phyloP scores from a whole-genome alignment of 2,113 vertebrate species.

The Tachysurus fulvidraco region DNA sequence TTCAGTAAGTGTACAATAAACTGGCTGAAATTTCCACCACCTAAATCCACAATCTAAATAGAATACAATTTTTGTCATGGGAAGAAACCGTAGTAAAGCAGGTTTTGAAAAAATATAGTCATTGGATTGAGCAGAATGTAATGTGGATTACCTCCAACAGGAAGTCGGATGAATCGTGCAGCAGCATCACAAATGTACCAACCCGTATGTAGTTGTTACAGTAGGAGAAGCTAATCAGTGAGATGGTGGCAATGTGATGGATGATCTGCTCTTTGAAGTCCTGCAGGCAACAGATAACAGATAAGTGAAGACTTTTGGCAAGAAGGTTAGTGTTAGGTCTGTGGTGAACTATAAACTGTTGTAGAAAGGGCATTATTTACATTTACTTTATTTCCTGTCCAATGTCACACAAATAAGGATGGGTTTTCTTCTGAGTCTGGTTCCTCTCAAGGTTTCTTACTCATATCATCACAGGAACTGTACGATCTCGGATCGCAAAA shows the following conservation, averaged over 20 bases:
- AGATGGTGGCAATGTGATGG: slow-evolving; percentile 85
- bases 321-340: too few species aligned
- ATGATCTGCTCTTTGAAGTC: slow-evolving; percentile 90
- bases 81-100: not conserved
- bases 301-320: not conserved
- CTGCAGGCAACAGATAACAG: slow-evolving; percentile 63
- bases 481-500: too few species aligned
- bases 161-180: slow-evolving; percentile 85
- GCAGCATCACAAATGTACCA: slow-evolving; percentile 84
- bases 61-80: not conserved
- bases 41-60: too few species aligned
- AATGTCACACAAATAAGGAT: too few species aligned
- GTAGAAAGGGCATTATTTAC: too few species aligned
- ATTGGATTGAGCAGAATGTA: not conserved
- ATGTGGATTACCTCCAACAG: slow-evolving; percentile 79
- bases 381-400: too few species aligned
- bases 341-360: too few species aligned
- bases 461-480: too few species aligned
- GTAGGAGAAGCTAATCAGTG: slow-evolving; percentile 89
- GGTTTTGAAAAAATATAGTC: not conserved
- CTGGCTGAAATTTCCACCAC: not conserved
- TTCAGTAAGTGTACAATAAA: not conserved
- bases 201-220: slow-evolving; percentile 85
- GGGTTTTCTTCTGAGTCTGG: too few species aligned
- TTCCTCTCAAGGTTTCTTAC: too few species aligned